Evolutionary conservation across 2,113 vertebrate species (phyloP).

Genomic region (Maccullochella peelii): DNA sequence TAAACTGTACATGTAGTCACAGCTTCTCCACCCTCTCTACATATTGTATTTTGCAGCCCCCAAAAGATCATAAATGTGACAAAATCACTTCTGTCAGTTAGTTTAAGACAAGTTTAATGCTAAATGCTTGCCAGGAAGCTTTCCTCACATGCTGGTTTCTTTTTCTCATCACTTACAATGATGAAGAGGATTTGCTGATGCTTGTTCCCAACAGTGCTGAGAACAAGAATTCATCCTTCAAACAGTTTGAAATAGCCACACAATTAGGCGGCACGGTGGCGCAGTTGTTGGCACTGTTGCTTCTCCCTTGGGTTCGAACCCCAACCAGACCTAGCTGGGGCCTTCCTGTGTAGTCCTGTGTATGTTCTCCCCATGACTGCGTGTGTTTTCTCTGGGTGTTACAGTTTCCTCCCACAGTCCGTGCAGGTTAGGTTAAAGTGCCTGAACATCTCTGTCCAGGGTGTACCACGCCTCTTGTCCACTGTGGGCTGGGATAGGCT

Average conservation of each 20-base stretch:
- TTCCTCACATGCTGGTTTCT: neutral
- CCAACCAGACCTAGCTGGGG: too few species aligned
- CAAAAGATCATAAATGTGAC: conserved; percentile 36
- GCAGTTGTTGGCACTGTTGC: too few species aligned
- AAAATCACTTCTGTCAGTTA: conserved; percentile 16
- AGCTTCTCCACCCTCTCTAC: conserved; percentile 22
- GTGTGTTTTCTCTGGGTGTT: neutral
- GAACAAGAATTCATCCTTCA: neutral
- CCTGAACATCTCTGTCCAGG: neutral
- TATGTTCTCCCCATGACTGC: neutral
- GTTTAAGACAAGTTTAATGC: neutral
- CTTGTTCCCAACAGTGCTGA: neutral
- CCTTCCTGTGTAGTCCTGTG: neutral
- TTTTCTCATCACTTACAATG: neutral
- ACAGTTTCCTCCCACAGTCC: neutral
- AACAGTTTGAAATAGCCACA: too few species aligned
- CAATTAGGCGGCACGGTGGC: too few species aligned
- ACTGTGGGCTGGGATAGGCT: neutral
- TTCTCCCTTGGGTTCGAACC: neutral
- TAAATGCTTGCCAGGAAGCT: neutral
- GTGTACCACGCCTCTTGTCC: neutral
- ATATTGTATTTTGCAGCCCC: conserved; percentile 16
- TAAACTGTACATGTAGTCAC: conserved; percentile 22
- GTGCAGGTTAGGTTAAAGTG: neutral
- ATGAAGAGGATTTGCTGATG: neutral